Base-by-base conservation (phyloP, 2,797 vertebrate species). In the Chelon labrosus region DNA sequence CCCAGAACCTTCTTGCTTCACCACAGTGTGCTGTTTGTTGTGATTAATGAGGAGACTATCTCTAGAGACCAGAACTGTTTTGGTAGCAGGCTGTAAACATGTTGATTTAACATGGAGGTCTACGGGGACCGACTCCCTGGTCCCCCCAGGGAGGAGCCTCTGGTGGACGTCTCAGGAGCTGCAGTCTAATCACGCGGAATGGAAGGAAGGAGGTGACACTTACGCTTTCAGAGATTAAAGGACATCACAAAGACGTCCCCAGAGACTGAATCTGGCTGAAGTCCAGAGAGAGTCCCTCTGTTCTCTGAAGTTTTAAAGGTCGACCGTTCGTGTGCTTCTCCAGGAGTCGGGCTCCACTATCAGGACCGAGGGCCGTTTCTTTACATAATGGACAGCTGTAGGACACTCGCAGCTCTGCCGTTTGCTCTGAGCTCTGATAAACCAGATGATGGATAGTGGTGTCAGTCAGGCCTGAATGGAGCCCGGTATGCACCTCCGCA, bases 341-440 rank as follows among this genome's bases (percentile, higher is more conserved):
- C 59, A 54, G 69, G 44, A 60, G 71, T 58, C 54, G 11, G 47
- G 31, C 46, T 68, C 63, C 14, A 22, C 58, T 61, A 67, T 75
- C 49, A 39, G 70, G 66, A 64, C 5, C 0, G 20, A 70, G 67
- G 82, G 75, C 77, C 72, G 77, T 86, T 85, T 77, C 83, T 85
- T 80, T 83, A 66, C 82, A 69, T 73, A 87, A 87, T 46, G 73
- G 88, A 90, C 88, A 86, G 85, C 86, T 83, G 84, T 85, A 90
- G 88, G 84, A 90, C 85, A 65, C 70, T 68, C 35, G 4, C 75
- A 37, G 80, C 70, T 22, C 63, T 76, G 83, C 77, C 77, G 80
- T 84, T 80, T 72, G 76, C 71, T 79, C 76, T 74, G 37, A 77
- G 75, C 84, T 68, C 68, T 73, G 84, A 89, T 91, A 90, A 90